Conservation (phyloP, 2,113 vertebrate species). For the Nothocercus nigrocapillus region DNA sequence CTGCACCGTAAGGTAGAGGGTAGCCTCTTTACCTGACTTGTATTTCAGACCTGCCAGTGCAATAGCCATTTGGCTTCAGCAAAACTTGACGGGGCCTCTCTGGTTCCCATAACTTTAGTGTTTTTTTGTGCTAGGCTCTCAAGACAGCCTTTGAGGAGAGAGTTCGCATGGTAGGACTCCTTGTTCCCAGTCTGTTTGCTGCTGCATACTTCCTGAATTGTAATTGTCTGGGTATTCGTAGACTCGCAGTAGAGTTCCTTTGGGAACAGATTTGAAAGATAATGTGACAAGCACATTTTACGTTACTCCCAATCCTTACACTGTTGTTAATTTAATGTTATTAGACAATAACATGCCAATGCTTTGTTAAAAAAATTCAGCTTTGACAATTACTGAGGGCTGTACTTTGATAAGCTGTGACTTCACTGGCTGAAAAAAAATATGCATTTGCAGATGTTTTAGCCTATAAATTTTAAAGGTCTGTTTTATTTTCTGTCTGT, state of each 20-base stretch:
- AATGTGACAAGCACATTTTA: not conserved
- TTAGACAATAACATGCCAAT: not conserved
- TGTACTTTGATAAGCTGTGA: not conserved
- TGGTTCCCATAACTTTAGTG: not conserved
- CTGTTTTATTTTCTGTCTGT: conserved; percentile 4
- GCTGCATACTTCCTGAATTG: not conserved
- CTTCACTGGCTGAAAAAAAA: not conserved
- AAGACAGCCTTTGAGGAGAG: not conserved
- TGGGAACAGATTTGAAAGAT: not conserved
- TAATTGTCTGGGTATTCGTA: not conserved
- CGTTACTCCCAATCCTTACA: not conserved
- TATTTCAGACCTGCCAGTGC: not conserved
- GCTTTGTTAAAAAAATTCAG: not conserved
- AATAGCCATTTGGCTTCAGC: not conserved
- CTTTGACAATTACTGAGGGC: not conserved
- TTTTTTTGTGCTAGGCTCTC: not conserved
- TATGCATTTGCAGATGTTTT: not conserved
- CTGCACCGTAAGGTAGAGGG: not conserved
- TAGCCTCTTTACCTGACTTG: not conserved
- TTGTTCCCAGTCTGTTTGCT: not conserved
- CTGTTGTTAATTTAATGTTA: not conserved
- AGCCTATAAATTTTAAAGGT: not conserved
- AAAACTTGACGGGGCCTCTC: not conserved
- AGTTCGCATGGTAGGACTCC: not conserved
- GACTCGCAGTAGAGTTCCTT: not conserved